Base-by-base conservation (phyloP, 35 echinoderm and acorn worm species). In the Ophiothrix spiculata region DNA sequence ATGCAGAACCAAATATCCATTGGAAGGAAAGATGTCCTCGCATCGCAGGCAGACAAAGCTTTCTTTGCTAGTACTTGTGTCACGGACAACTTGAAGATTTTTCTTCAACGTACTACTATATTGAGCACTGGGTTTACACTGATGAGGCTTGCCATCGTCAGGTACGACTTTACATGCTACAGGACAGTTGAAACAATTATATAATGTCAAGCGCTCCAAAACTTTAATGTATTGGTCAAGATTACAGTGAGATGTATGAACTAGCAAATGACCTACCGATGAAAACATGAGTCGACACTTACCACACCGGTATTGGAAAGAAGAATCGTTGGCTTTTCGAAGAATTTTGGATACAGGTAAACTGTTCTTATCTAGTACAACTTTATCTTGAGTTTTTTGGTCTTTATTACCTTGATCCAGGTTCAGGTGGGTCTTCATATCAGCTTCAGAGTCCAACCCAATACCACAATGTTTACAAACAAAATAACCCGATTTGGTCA, bases 381-480 rank as follows among this genome's bases (percentile, higher is more conserved):
- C n/a, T n/a, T n/a, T n/a, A n/a, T n/a, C n/a, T n/a, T n/a, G n/a
- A n/a, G n/a, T n/a, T n/a, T n/a, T n/a, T n/a, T n/a, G n/a, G n/a
- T n/a, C n/a, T n/a, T n/a, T n/a, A n/a, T n/a, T n/a, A n/a, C n/a
- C n/a, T n/a, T n/a, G n/a, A n/a, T 69, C 60, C 29, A 25, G 60
- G 29, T 28, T 69, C 6, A 12, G 60, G 29, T 69, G 60, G 2
- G 17, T 10, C 3, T 25, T 69, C 60, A 69, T 69, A 69, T 69
- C 60, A 4, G 23, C 23, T 25, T 69, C 60, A n/a, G 16, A 12
- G 25, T 69, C 60, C 25, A 69, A n/a, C 16, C 60, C 60, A 69
- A 69, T 69, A 25, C 60, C 60, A 69, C 60, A 69, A 69, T 69
- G 60, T 69, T 69, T 69, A 69, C 60, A 69, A 10, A 10, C 60